Percentiles rank a stretch among this genome's conserved stretches.
Conservation (phyloP, 2,113 vertebrate species). For the Carollia perspicillata region DNA sequence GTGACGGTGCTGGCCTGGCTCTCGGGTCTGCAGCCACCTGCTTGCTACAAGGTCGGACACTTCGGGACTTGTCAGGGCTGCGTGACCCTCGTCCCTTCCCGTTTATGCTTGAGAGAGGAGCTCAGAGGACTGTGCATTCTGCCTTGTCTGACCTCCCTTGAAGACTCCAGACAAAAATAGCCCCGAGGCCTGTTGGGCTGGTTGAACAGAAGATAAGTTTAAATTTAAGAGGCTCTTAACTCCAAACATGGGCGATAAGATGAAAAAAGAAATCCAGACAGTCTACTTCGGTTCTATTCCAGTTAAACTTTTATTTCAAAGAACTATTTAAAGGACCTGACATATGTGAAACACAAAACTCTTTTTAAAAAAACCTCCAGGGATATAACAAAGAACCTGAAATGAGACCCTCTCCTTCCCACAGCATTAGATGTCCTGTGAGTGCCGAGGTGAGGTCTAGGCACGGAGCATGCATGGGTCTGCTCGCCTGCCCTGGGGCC, state of each 20-base stretch:
- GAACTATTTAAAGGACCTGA: conserved; percentile 71
- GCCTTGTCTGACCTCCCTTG: background rate
- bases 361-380: background rate
- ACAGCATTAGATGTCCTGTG: background rate
- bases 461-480: background rate
- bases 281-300: conserved; percentile 57
- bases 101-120: background rate
- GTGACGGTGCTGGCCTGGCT: background rate
- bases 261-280: conserved; percentile 53
- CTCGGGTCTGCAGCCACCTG: background rate
- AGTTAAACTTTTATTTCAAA: conserved; percentile 62
- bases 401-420: conserved; percentile 45
- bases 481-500: background rate
- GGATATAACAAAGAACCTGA: conserved; percentile 54
- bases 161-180: conserved; percentile 61
- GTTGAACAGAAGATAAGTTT: conserved; percentile 57
- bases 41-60: background rate
- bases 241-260: conserved; percentile 57
- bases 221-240: conserved; percentile 58
- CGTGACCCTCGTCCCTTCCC: background rate
- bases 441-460: background rate
- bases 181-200: conserved; percentile 14
- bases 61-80: background rate
- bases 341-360: conserved; percentile 66
- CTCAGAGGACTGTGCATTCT: background rate